Percentiles rank a stretch among this genome's conserved stretches.
These are phyloP conservation scores for Xyliphius kryptos DNA, from an alignment of 2,113 vertebrate species.

Conservation along the genomic window DNA sequence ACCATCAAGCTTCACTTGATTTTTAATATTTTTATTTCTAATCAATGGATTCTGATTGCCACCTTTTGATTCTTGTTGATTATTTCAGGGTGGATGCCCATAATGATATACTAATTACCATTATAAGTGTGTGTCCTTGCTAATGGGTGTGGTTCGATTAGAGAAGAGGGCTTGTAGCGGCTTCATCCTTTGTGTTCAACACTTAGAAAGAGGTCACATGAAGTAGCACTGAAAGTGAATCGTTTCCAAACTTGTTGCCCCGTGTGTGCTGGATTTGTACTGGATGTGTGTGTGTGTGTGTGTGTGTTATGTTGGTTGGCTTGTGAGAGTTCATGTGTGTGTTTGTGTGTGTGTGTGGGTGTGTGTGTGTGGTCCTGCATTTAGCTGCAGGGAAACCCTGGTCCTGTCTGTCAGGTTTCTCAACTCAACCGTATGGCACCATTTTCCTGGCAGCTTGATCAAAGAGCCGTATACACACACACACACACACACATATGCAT, in stretches of 20 bases:
- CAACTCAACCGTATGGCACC: constrained; percentile 50
- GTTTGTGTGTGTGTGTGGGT: constrained; percentile 10
- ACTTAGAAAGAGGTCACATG: no score
- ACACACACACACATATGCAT: constrained; percentile 28
- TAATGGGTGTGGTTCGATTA: no score
- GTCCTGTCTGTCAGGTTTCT: constrained; percentile 66
- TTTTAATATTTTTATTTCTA: no score
- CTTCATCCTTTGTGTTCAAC: no score
- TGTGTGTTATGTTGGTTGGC: constrained; percentile 16
- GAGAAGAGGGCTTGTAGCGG: no score
- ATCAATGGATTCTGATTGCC: no score
- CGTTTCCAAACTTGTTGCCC: not conserved
- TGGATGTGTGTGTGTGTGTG: constrained; percentile 10
- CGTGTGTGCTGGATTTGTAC: no score
- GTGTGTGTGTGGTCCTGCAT: constrained; percentile 32
- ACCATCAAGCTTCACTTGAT: constrained; percentile 22
- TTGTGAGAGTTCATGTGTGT: constrained; percentile 11
- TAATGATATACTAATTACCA: no score
- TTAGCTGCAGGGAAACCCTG: constrained; percentile 47
- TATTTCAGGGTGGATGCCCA: no score
- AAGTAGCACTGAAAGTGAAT: not conserved
- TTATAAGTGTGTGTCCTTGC: no score
- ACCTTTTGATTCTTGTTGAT: no score
- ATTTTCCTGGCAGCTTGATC: constrained; percentile 53
- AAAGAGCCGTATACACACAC: constrained; percentile 48